Conservation (phyloP, 2,113 vertebrate genomes). For the Scalopus aquaticus region DNA sequence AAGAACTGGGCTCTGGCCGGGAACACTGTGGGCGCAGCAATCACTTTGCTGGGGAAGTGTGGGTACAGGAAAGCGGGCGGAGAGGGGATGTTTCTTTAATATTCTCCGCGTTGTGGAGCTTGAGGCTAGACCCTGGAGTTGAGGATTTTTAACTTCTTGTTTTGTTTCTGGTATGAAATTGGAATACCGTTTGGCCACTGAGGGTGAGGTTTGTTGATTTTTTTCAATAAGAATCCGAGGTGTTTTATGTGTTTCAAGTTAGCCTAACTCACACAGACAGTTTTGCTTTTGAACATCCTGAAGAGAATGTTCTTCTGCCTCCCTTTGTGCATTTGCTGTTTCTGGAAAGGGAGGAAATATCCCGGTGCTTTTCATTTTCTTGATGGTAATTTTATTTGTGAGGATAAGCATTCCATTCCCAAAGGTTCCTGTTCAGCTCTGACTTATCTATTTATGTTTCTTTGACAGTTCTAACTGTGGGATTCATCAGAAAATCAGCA, state of each 20-base stretch:
- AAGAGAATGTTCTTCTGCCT: not conserved
- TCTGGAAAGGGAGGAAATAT: not conserved
- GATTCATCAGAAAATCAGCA: not conserved
- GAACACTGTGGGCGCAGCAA: rapidly evolving
- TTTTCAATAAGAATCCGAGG: not conserved
- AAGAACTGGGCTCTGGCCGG: not conserved
- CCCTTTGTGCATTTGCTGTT: not conserved
- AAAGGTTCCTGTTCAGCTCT: not conserved
- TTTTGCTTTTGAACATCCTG: not conserved
- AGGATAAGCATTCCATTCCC: not conserved
- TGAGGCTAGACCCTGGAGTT: not conserved
- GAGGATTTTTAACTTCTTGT: not conserved
- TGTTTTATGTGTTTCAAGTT: not conserved
- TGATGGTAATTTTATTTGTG: not conserved
- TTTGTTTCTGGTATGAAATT: not conserved
- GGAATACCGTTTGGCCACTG: not conserved
- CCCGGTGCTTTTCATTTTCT: not conserved
- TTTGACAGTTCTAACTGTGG: not conserved
- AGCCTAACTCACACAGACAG: not conserved
- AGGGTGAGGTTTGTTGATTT: not conserved
- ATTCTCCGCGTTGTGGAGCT: not conserved
- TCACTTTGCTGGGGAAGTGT: not conserved
- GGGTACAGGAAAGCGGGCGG: too few species aligned
- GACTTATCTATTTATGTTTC: not conserved
- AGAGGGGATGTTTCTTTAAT: not conserved